Conservation (phyloP, 2,888 invertebrate species). For the Ichneumon xanthorius region DNA sequence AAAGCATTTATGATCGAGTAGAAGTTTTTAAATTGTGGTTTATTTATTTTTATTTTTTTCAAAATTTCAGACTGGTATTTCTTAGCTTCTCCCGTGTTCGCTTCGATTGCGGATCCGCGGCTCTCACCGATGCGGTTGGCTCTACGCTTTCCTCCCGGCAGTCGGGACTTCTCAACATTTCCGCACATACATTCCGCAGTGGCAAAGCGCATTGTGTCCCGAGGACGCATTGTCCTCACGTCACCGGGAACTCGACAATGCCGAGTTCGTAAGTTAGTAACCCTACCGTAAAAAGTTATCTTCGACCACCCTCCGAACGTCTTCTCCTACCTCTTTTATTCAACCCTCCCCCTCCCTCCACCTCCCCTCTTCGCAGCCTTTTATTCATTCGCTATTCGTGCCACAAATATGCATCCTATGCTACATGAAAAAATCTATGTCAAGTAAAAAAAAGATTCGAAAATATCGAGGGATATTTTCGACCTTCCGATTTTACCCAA, state of each 20-base stretch:
- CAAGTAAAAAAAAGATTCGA: no score
- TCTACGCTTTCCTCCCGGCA: conserved; percentile 10
- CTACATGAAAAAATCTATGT: no score
- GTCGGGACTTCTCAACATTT: conserved; percentile 7
- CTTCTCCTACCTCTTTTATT: conserved; percentile 59
- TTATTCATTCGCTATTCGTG: conserved; percentile 54
- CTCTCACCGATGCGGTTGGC: background rate
- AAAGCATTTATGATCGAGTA: no score
- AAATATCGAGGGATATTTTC: no score
- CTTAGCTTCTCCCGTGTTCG: background rate
- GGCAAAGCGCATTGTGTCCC: conserved; percentile 78
- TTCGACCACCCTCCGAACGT: conserved; percentile 75
- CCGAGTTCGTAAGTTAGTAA: conserved; percentile 81
- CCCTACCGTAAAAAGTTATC: conserved; percentile 82
- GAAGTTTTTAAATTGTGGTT: no score
- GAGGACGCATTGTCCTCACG: conserved; percentile 82
- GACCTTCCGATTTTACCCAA: no score
- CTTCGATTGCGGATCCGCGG: conserved; percentile 17
- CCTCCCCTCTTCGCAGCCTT: background rate
- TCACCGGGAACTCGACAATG: conserved; percentile 81
- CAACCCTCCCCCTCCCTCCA: background rate
- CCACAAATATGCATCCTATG: background rate
- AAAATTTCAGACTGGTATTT: no score
- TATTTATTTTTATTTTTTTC: no score
- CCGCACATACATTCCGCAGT: conserved; percentile 42